Conservation (phyloP, 1,140 invertebrate genomes). For the Drosophila rhopaloa region DNA sequence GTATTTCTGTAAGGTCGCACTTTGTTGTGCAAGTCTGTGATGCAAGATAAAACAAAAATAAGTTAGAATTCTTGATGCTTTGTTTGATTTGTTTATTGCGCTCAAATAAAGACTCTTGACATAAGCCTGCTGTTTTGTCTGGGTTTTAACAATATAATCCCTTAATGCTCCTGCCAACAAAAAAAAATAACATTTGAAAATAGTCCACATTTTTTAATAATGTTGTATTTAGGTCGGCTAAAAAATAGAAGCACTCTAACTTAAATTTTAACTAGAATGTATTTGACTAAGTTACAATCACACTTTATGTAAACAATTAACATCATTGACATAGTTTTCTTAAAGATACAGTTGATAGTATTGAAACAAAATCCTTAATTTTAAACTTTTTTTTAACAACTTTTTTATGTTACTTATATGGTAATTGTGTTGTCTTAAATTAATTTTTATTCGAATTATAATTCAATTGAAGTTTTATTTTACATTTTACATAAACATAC, state of each 20-base stretch:
- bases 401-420: too few relatives aligned
- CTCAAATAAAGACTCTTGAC: constrained; percentile 20
- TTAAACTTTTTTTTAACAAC: too few relatives aligned
- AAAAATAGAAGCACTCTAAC: not conserved
- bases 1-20: constrained; percentile 7
- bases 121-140: constrained; percentile 9
- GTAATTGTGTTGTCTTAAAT: too few relatives aligned
- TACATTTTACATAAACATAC: not conserved
- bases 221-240: not conserved
- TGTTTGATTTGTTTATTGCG: constrained; percentile 24
- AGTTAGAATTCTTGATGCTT: constrained; percentile 10
- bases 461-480: too few relatives aligned
- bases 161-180: not conserved
- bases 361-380: too few relatives aligned
- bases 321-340: too few relatives aligned
- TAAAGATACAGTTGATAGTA: too few relatives aligned
- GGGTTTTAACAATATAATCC: constrained; percentile 2
- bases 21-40: constrained; percentile 18
- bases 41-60: constrained; percentile 29
- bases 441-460: too few relatives aligned
- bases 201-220: not conserved
- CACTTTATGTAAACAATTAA: too few relatives aligned
- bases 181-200: not conserved
- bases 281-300: too few relatives aligned
- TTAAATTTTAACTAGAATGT: too few relatives aligned